Conservation (phyloP, 1,140 invertebrate genomes). For the Drosophila azteca region DNA sequence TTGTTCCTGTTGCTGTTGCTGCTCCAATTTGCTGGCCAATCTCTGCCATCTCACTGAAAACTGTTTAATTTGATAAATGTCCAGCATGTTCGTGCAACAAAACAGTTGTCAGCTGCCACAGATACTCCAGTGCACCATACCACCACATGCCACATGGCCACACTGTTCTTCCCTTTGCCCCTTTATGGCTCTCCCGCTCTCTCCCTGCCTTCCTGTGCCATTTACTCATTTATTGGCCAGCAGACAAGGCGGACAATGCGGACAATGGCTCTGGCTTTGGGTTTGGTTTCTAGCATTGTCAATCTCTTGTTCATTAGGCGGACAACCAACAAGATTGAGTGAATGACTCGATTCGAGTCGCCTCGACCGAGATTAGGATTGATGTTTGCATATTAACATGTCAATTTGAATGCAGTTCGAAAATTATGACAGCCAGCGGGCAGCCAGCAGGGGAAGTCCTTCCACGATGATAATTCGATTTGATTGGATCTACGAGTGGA, state of each 20-base stretch:
- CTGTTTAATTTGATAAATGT: constrained; percentile 79
- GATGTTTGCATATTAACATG: constrained; percentile 71
- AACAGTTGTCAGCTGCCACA: constrained; percentile 72
- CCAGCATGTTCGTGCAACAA: constrained; percentile 65
- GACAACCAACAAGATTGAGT: constrained; percentile 45
- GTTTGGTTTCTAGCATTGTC: constrained; percentile 7
- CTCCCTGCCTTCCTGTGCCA: constrained; percentile 18
- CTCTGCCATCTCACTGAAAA: constrained; percentile 57
- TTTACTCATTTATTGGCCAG: constrained; percentile 65
- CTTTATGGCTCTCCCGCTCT: neutral
- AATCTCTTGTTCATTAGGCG: constrained; percentile 46
- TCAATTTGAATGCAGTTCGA: constrained; percentile 30
- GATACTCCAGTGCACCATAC: too few relatives aligned
- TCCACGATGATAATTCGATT: constrained; percentile 1
- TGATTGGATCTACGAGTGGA: constrained; percentile 1
- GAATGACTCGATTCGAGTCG: constrained; percentile 22
- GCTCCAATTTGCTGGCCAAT: constrained; percentile 24
- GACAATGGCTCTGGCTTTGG: constrained; percentile 25
- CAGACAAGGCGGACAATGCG: constrained; percentile 1
- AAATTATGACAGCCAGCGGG: constrained; percentile 7
- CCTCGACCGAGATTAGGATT: constrained; percentile 55
- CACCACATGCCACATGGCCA: neutral
- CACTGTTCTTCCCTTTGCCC: neutral
- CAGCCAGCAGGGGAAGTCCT: neutral
- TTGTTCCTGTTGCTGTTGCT: constrained; percentile 9